phyloP scores from a whole-genome alignment of 2,888 invertebrate genomes.

The Drosophila nigricruria region DNA sequence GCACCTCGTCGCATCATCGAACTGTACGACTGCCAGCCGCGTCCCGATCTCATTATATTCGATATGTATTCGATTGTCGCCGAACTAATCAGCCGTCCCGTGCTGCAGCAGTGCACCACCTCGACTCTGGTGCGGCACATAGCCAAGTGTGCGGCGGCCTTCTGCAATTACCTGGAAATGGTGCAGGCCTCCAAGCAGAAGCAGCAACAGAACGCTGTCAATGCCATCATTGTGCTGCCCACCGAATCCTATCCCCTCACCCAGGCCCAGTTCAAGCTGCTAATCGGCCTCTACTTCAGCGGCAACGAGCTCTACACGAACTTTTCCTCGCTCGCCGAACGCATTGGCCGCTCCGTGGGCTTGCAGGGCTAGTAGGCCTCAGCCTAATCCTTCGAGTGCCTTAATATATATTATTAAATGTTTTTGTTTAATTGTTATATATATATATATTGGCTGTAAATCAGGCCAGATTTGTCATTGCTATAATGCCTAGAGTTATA shows the following conservation, averaged over 20 bases:
- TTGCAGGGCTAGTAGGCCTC: conserved; percentile 4
- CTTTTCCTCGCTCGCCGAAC: conserved; percentile 44
- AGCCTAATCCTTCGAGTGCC: neutral
- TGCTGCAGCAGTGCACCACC: conserved; percentile 52
- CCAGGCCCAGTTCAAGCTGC: conserved; percentile 62
- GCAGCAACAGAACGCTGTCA: conserved; percentile 13
- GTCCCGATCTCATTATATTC: conserved; percentile 68
- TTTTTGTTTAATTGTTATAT: conserved; percentile 13
- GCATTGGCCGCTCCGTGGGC: conserved; percentile 31
- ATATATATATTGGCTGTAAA: neutral
- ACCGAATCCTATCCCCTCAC: conserved; percentile 54
- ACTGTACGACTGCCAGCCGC: conserved; percentile 46
- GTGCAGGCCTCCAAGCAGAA: conserved; percentile 22
- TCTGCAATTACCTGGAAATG: conserved; percentile 52
- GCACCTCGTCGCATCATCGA: conserved; percentile 61
- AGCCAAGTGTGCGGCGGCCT: conserved; percentile 63
- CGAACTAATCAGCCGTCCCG: conserved; percentile 49
- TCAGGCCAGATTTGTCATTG: conserved; percentile 6
- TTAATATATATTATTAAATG: conserved; percentile 8
- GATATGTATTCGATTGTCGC: conserved; percentile 63
- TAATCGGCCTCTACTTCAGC: conserved; percentile 74
- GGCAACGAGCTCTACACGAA: conserved; percentile 45
- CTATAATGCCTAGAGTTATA: conserved; percentile 4
- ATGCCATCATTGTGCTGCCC: conserved; percentile 63
- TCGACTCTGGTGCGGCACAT: conserved; percentile 59